Conservation (phyloP, 1,140 invertebrate genomes). For the Arion vulgaris region DNA sequence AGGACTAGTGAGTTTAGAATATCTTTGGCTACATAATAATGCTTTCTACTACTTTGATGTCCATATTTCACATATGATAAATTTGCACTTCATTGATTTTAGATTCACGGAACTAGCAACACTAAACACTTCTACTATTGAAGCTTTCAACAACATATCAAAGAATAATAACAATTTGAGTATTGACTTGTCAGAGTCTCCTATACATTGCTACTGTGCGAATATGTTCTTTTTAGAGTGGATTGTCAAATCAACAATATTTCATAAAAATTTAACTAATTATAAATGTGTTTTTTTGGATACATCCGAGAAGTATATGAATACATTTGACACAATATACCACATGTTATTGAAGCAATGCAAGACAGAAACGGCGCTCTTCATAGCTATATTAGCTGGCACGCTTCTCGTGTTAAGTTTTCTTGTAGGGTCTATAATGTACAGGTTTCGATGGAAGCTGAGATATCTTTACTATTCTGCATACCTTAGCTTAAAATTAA, state of each 20-base stretch:
- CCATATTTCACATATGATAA: neutral
- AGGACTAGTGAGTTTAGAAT: neutral
- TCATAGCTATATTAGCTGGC: neutral
- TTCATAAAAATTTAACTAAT: neutral
- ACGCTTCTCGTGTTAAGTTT: neutral
- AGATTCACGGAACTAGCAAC: neutral
- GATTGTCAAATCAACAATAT: neutral
- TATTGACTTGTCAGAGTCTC: no score
- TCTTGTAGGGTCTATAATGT: neutral
- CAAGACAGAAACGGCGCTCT: neutral
- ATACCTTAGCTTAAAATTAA: conserved; percentile 22
- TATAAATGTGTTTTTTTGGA: neutral
- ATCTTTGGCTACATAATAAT: conserved; percentile 2
- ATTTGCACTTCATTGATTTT: neutral
- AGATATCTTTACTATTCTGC: conserved; percentile 53
- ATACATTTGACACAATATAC: neutral
- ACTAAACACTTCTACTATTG: neutral
- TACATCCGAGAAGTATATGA: neutral
- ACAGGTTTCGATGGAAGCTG: conserved; percentile 52
- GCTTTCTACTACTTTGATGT: neutral
- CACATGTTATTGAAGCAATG: neutral
- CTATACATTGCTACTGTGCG: neutral
- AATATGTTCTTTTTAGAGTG: neutral
- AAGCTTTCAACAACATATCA: neutral
- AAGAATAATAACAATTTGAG: neutral